Percentiles rank a stretch among this genome's conserved stretches.
Evolutionary conservation across 2,888 invertebrate species (phyloP).

Genomic region (Rhodophaea formosa): DNA sequence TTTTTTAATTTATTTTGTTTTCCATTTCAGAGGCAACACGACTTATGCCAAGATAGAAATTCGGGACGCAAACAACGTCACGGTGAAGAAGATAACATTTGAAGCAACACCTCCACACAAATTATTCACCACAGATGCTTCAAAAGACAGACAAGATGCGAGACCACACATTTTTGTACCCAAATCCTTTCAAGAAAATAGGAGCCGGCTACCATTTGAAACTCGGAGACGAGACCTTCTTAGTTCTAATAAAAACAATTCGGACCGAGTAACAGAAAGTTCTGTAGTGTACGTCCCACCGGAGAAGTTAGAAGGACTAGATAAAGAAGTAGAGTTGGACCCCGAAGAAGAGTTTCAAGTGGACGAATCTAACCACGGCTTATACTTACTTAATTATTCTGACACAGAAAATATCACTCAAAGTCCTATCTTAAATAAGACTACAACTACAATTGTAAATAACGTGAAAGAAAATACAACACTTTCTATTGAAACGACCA

Average conservation of each 20-base stretch:
- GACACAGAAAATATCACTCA: constrained; percentile 69
- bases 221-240: constrained; percentile 56
- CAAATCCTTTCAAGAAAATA: constrained; percentile 62
- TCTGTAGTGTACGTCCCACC: constrained; percentile 70
- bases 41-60: constrained; percentile 74
- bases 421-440: constrained; percentile 48
- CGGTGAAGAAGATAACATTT: constrained; percentile 66
- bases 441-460: constrained; percentile 42
- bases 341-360: constrained; percentile 80
- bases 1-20: constrained; percentile 19
- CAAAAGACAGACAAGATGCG: constrained; percentile 61
- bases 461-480: constrained; percentile 46
- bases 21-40: constrained; percentile 67
- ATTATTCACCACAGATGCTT: constrained; percentile 63
- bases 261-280: constrained; percentile 58
- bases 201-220: constrained; percentile 67
- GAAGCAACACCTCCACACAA: constrained; percentile 58
- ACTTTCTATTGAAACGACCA: constrained; percentile 39
- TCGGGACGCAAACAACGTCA: constrained; percentile 61
- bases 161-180: constrained; percentile 73
- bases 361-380: constrained; percentile 77
- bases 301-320: constrained; percentile 68
- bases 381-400: constrained; percentile 75
- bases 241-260: constrained; percentile 45
- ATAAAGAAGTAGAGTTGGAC: constrained; percentile 71